Percentiles rank a stretch among this genome's conserved stretches.
Evolutionary conservation across 2,888 invertebrate species (phyloP).

Genomic region (Xanthorhoe designata): DNA sequence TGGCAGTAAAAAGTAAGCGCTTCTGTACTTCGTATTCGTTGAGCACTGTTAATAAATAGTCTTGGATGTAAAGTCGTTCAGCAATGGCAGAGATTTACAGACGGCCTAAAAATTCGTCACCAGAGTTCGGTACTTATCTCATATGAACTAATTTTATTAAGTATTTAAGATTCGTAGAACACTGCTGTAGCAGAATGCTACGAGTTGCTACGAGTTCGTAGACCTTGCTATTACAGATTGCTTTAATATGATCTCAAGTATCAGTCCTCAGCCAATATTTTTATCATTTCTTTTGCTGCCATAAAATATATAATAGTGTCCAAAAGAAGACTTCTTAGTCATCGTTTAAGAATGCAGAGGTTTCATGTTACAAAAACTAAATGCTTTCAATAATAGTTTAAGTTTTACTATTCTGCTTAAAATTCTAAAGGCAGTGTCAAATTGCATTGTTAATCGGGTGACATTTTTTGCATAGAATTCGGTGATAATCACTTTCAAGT

Average conservation of each 20-base stretch:
- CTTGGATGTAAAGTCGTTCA: too few species aligned
- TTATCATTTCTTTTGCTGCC: conserved; percentile 25
- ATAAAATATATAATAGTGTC: background rate
- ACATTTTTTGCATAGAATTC: conserved; percentile 73
- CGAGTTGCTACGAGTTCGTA: conserved; percentile 47
- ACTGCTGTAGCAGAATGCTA: conserved; percentile 37
- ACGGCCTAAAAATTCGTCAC: too few species aligned
- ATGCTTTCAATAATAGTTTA: background rate
- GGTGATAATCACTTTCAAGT: conserved; percentile 78
- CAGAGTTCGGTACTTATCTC: too few species aligned
- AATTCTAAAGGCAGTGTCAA: conserved; percentile 56
- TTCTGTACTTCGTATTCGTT: too few species aligned
- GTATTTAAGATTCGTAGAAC: conserved; percentile 49
- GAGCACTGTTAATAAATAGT: too few species aligned
- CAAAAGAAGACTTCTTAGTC: background rate
- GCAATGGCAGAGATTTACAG: too few species aligned
- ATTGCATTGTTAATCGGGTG: conserved; percentile 69
- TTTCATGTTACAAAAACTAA: background rate
- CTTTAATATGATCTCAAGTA: conserved; percentile 55
- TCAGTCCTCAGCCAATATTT: conserved; percentile 35
- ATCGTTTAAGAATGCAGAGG: background rate
- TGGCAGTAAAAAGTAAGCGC: too few species aligned
- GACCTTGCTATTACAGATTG: conserved; percentile 57
- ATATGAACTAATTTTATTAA: conserved; percentile 41
- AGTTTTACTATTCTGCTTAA: conserved; percentile 19